These are phyloP conservation scores for Thelaira solivaga DNA, from an alignment of 2,888 invertebrate species.

Conservation along the genomic window DNA sequence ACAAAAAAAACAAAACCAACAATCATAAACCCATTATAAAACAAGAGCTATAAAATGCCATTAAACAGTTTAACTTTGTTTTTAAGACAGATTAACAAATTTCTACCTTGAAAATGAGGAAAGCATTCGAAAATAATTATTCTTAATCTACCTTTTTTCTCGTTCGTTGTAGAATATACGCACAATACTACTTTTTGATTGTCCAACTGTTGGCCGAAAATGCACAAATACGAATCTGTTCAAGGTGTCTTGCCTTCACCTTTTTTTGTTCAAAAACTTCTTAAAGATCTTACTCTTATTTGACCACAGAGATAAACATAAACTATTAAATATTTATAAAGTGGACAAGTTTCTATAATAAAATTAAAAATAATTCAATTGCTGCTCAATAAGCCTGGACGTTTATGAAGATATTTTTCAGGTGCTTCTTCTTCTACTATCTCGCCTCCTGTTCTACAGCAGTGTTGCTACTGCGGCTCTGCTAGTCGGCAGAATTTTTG, in stretches of 20 bases:
- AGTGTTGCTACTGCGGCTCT: constrained; percentile 5
- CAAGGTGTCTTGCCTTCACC: constrained; percentile 15
- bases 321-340: background rate
- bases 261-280: constrained; percentile 15
- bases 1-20: constrained; percentile 1
- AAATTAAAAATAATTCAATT: constrained; percentile 11
- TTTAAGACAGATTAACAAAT: background rate
- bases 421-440: constrained; percentile 48
- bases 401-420: constrained; percentile 55
- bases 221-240: constrained; percentile 9
- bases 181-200: constrained; percentile 15
- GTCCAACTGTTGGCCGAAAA: constrained; percentile 28
- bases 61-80: background rate
- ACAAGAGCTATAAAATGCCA: background rate
- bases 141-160: background rate
- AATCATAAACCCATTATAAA: background rate
- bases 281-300: constrained; percentile 25
- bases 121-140: background rate
- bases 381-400: constrained; percentile 48
- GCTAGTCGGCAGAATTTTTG: constrained; percentile 46
- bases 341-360: constrained; percentile 1
- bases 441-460: constrained; percentile 46
- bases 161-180: background rate
- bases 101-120: background rate
- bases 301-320: constrained; percentile 8